Evolutionary conservation across 2,113 vertebrate genomes (phyloP).

Genomic region (Malurus alboscapulatus): DNA sequence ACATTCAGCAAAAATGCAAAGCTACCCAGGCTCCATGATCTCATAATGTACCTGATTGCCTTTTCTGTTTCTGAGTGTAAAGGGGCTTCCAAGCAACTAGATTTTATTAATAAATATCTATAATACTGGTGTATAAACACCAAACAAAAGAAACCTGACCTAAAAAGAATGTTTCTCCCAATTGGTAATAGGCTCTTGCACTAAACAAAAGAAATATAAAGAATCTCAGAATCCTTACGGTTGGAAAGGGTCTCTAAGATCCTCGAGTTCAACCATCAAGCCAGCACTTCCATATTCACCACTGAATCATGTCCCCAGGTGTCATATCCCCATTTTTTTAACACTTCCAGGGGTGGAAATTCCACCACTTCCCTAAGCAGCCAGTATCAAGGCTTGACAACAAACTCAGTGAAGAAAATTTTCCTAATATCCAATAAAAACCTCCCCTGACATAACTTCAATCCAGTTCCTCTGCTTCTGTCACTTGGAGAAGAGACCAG

Average conservation of each 20-base stretch:
- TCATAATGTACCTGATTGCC: not conserved
- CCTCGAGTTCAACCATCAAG: not conserved
- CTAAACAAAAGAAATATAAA: not conserved
- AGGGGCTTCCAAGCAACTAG: not conserved
- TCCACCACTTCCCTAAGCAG: not conserved
- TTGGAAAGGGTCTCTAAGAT: not conserved
- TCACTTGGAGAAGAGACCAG: not conserved
- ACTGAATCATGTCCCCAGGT: not conserved
- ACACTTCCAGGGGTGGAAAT: not conserved
- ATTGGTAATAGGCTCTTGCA: not conserved
- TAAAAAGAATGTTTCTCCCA: accelerated
- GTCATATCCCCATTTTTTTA: not conserved
- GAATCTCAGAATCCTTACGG: not conserved
- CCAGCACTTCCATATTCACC: not conserved
- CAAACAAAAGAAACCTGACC: not conserved
- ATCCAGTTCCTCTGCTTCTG: not conserved
- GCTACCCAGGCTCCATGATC: not conserved
- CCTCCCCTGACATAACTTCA: not conserved
- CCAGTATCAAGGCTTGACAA: not conserved
- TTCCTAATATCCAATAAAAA: not conserved
- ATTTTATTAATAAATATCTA: not conserved
- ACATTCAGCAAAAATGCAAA: not conserved
- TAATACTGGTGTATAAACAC: not conserved
- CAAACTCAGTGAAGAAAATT: not conserved
- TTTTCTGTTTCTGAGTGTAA: accelerated